Conservation (phyloP, 2,113 vertebrate genomes). For the Psilopogon haemacephalus region DNA sequence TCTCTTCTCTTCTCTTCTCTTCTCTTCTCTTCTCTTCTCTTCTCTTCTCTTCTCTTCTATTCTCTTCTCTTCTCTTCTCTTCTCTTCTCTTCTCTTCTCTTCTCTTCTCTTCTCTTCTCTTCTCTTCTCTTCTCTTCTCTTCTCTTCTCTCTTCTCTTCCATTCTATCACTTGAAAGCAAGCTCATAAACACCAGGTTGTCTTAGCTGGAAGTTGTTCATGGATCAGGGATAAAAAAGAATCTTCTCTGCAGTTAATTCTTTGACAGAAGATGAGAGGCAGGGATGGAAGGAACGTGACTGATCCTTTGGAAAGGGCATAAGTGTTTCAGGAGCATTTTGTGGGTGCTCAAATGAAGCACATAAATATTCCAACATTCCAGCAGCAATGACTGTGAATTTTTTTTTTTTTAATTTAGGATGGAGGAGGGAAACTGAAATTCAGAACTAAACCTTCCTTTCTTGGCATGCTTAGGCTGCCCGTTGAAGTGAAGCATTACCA, state of each 20-base stretch:
- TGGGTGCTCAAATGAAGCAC: background rate
- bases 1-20: no score
- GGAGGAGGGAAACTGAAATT: background rate
- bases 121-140: no score
- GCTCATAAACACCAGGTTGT: background rate
- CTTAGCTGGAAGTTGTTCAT: background rate
- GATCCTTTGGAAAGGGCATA: background rate
- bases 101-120: no score
- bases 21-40: no score
- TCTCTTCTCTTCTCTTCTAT: no score
- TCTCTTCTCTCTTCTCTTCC: no score
- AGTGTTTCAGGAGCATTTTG: background rate
- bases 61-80: no score
- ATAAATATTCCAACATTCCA: background rate
- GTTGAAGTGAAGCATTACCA: no score
- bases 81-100: no score
- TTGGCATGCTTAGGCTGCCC: background rate
- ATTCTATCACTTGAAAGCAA: background rate
- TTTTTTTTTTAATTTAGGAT: background rate
- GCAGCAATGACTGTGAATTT: background rate
- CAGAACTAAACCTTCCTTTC: background rate
- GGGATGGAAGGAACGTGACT: background rate
- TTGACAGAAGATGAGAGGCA: background rate
- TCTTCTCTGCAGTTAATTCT: background rate
- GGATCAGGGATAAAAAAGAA: background rate